Percentiles rank a stretch among this genome's conserved stretches.
These are phyloP conservation scores for Steatocranus sp. DNA, from an alignment of 2,797 vertebrate genomes.

Conservation along the genomic window DNA sequence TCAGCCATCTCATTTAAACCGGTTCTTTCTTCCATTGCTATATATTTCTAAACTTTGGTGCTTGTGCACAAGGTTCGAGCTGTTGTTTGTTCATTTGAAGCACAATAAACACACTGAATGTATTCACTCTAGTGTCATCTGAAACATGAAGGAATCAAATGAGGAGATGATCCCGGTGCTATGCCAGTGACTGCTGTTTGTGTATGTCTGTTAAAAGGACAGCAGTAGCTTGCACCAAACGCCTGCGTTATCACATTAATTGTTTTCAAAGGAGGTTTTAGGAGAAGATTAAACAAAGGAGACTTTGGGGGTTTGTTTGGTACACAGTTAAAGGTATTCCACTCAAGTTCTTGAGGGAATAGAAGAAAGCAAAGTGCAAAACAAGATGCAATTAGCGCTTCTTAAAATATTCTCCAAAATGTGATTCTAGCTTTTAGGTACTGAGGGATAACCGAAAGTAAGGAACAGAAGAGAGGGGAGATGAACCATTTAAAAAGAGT, in stretches of 20 bases:
- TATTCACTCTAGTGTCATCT: not conserved
- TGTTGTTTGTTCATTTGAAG: not conserved
- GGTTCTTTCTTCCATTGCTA: not conserved
- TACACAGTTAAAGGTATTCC: not conserved
- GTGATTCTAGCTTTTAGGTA: not conserved
- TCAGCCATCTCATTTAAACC: not conserved
- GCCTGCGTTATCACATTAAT: not conserved
- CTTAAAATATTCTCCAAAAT: not conserved
- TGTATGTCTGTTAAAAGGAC: not conserved
- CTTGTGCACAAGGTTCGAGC: not conserved
- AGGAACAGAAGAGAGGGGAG: not conserved
- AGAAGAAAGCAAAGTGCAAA: not conserved
- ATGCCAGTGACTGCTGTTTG: not conserved
- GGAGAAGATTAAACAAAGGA: not conserved
- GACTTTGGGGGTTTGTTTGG: not conserved
- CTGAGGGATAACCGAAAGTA: not conserved
- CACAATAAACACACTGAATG: not conserved
- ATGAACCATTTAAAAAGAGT: not conserved
- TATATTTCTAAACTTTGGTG: not conserved
- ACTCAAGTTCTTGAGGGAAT: not conserved
- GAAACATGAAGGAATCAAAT: not conserved
- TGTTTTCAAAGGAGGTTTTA: not conserved
- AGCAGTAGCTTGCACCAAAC: not conserved
- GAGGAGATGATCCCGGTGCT: not conserved
- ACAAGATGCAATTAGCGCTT: not conserved